Evolutionary conservation across 2,888 invertebrate genomes (phyloP), one percentile per base, ranked within the genome.

Genomic region (Rhopalosiphum nymphaeae): DNA sequence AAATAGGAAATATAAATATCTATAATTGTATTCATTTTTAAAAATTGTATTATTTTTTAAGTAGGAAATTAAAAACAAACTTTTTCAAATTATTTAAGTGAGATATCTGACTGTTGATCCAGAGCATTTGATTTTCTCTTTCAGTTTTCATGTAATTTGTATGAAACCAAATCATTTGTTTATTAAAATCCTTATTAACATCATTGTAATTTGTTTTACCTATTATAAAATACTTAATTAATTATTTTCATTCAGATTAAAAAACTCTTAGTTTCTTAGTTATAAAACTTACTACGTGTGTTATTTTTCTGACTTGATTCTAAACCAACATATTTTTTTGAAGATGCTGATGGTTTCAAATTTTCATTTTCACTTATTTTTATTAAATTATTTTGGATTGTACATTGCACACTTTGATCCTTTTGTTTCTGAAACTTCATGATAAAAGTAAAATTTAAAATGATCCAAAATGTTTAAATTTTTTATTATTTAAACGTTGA

Each of bases 101-200:
- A 85, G 96, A 96, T 36, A 97, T 97, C 95, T 97, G 97, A 95
- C 96, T 96, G 86, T 96, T 96, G 78, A 97, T 97, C 97, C 97
- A 97, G 46, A 96, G 95, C 36, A 97, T 95, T 95, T 97, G 97
- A 95, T 96, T 96, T 95, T 96, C 96, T 91, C 95, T 95, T 94
- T 95, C 95, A 89, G 95, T 94, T 90, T 95, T 95, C 57, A 95
- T 91, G 91, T 94, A 95, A 21, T 95, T 91, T 67, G 21, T 67
- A 42, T 91, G 94, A 67, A 94, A 94, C 94, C 90, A 86, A 61
- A 84, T 94, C 53, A 57, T 95, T 36, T 94, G 93, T 89, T 84
- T 95, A 42, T 94, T 94, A 44, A 56, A 86, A 94, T 91, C 53
- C 5, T 89, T 86, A 89, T 85, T 86, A 13, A 57, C 3, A 53